Base-by-base conservation (phyloP, 2,797 vertebrate genomes). In the Harpagifer antarcticus region DNA sequence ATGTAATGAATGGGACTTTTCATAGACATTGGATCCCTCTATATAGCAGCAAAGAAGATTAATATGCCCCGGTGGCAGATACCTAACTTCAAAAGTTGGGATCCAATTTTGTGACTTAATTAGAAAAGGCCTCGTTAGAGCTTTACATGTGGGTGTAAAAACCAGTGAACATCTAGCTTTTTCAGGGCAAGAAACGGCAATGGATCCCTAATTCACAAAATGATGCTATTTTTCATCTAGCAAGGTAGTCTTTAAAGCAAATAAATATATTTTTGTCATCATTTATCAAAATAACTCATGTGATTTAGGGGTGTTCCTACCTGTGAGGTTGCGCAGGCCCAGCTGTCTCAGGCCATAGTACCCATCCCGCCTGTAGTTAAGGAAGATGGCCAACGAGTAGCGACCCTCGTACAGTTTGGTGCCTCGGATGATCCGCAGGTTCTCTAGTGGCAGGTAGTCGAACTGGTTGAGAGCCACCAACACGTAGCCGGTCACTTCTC, bases 391-490 rank as follows among this genome's bases (percentile, higher is more conserved):
- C 80, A 99, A 85, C 0, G 97, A 95, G 7, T 99, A 99, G 19
- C 96, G 96, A 23, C 97, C 96, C 57, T 99, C 98, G 1, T 99
- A 99, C 44, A 99, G 95, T 57, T 97, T 98, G 76, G 96, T 99
- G 7, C 98, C 98, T 0, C 98, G 96, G 54, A 99, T 92, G 48
- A 99, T 99, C 54, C 98, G 95, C 19, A 99, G 95, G 83, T 99
- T 99, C 91, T 99, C 98, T 94, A 99, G 61, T 0, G 98, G 97
- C 83, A 99, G 95, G 87, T 97, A 96, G 19, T 97, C 97, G 54
- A 99, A 99, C 92, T 99, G 98, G 92, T 99, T 99, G 44, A 99
- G 89, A 9, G 97, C 98, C 90, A 99, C 98, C 89, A 99, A 83
- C 79, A 99, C 97, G 0, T 99, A 99, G 76, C 98, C 98, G 0